Evolutionary conservation across 2,888 invertebrate species (phyloP).

Genomic region (Ormyrus labotus): DNA sequence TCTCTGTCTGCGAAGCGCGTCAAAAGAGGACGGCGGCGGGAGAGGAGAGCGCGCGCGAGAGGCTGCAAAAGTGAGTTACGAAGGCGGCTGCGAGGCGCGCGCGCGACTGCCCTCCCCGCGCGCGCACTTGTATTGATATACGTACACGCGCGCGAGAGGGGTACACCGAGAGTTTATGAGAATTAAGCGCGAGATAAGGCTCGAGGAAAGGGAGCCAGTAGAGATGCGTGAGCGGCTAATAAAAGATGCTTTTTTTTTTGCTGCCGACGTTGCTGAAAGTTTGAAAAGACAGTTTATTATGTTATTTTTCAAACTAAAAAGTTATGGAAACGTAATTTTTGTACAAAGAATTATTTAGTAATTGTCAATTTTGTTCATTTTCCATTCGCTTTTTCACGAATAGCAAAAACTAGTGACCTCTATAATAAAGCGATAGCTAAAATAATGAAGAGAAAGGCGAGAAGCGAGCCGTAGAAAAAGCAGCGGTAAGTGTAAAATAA

Average conservation of each 20-base stretch:
- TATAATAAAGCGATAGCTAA: no score
- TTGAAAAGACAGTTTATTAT: no score
- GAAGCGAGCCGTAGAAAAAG: no score
- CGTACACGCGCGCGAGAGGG: conserved; percentile 15
- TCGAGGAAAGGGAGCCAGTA: conserved; percentile 47
- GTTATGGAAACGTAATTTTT: no score
- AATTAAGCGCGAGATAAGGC: not conserved
- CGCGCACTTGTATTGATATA: conserved; percentile 40
- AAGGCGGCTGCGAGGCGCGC: conserved; percentile 49
- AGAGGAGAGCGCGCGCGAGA: not conserved
- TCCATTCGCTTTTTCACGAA: no score
- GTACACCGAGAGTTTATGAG: conserved; percentile 2
- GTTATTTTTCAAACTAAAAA: no score
- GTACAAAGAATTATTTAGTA: no score
- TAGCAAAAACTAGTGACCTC: no score
- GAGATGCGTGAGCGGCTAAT: conserved; percentile 24
- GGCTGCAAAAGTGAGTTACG: conserved; percentile 60
- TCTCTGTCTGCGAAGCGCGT: conserved; percentile 51
- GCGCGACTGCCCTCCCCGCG: conserved; percentile 4
- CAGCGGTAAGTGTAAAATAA: not conserved
- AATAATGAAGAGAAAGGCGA: no score
- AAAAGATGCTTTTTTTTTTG: not conserved
- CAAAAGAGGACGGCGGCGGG: not conserved
- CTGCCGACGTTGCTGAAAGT: no score
- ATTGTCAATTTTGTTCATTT: no score